Conservation (phyloP, 2,113 vertebrate genomes). For the Arenaria interpres region DNA sequence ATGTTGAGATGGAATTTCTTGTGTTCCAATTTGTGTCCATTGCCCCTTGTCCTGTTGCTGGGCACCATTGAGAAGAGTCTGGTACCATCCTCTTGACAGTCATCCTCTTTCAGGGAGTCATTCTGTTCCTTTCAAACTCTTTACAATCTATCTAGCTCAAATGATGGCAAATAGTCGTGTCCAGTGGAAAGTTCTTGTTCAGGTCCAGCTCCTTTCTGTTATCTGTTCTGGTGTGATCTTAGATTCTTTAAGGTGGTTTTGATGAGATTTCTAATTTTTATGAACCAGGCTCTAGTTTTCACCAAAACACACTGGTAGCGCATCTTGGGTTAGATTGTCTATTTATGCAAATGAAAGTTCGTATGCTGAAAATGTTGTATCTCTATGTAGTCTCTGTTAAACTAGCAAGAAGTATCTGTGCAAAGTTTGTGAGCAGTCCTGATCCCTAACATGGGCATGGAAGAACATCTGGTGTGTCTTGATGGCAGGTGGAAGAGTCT, state of each 20-base stretch:
- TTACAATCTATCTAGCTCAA: neutral
- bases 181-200: neutral
- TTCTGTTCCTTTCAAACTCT: neutral
- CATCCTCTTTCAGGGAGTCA: neutral
- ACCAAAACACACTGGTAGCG: neutral
- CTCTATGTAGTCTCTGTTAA: neutral
- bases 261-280: neutral
- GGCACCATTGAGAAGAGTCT: neutral
- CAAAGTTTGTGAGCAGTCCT: neutral
- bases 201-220: neutral
- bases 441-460: neutral
- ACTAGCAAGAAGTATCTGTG: neutral
- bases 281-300: neutral
- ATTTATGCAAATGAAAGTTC: neutral
- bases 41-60: neutral
- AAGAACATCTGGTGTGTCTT: neutral
- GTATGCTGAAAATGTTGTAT: neutral
- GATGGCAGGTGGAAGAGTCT: neutral
- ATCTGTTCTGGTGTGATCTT: neutral
- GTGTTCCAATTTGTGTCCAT: neutral
- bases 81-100: neutral
- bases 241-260: neutral
- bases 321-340: neutral
- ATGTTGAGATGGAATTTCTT: neutral
- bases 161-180: neutral